These are phyloP conservation scores for Drosophila nigrodunni DNA, from an alignment of 1,140 invertebrate species.

Conservation along the genomic window DNA sequence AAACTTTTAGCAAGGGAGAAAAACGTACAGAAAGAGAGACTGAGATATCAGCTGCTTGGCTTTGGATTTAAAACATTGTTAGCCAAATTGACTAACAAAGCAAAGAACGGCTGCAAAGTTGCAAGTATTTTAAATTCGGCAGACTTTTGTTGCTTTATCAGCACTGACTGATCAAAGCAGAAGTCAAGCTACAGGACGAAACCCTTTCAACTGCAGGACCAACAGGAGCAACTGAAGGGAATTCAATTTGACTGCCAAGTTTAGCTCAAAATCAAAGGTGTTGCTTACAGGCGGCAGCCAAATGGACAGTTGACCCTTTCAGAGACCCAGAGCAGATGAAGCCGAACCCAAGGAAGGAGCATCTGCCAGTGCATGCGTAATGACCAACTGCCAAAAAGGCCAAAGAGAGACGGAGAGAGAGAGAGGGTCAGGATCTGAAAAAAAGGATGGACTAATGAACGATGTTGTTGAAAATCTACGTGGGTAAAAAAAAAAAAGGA, in stretches of 20 bases:
- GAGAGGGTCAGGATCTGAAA: conserved; percentile 34
- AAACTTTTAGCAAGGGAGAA: neutral
- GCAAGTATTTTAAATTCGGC: conserved; percentile 37
- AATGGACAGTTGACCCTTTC: conserved; percentile 64
- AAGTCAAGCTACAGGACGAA: conserved; percentile 33
- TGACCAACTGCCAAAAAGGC: conserved; percentile 74
- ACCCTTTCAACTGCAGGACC: conserved; percentile 66
- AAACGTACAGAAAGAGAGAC: neutral
- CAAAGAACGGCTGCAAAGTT: conserved; percentile 61
- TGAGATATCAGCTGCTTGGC: conserved; percentile 13
- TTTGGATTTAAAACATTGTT: conserved; percentile 58
- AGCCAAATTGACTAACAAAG: conserved; percentile 53
- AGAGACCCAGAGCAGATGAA: conserved; percentile 41
- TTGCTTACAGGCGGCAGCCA: conserved; percentile 57
- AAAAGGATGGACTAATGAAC: conserved; percentile 58
- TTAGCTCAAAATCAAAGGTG: conserved; percentile 71
- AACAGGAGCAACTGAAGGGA: conserved; percentile 17
- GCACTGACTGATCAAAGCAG: conserved; percentile 30
- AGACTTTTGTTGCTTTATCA: conserved; percentile 41
- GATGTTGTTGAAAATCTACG: conserved; percentile 66
- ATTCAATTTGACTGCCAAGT: conserved; percentile 54
- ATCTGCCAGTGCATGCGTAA: conserved; percentile 79
- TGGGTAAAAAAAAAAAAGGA: conserved; percentile 44
- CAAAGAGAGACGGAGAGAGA: neutral
- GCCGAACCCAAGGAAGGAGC: conserved; percentile 44